Percentiles rank a stretch among this genome's conserved stretches.
phyloP scores from a whole-genome alignment of 2,888 invertebrate genomes.

The Prenolepis imparis region DNA sequence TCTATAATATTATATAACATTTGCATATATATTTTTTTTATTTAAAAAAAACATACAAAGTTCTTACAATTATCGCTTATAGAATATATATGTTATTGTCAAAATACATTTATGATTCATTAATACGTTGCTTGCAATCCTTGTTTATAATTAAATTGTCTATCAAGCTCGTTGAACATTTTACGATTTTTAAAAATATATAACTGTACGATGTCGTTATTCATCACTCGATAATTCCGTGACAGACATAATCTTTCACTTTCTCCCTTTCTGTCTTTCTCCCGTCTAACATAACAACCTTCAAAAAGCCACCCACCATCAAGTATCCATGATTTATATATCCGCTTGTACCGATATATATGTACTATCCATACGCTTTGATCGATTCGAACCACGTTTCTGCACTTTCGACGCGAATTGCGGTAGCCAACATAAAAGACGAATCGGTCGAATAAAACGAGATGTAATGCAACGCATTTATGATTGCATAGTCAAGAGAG shows the following conservation, averaged over 20 bases:
- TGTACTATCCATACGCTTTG: constrained; percentile 24
- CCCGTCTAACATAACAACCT: constrained; percentile 53
- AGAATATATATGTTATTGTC: not conserved
- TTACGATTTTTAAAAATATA: constrained; percentile 4
- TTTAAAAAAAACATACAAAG: not conserved
- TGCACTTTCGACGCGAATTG: constrained; percentile 58
- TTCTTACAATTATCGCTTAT: not conserved
- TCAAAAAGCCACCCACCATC: constrained; percentile 10
- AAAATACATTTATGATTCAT: not conserved
- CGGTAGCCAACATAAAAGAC: constrained; percentile 66
- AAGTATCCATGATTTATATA: constrained; percentile 59
- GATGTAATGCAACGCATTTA: constrained; percentile 46
- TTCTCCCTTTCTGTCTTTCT: not conserved
- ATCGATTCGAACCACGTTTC: constrained; percentile 63
- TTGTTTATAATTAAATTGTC: not conserved
- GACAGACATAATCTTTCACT: constrained; percentile 14
- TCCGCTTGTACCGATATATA: constrained; percentile 32
- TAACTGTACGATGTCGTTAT: constrained; percentile 5
- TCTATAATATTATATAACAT: not conserved
- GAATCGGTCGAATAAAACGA: constrained; percentile 62
- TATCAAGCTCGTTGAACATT: not conserved
- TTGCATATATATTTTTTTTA: not conserved
- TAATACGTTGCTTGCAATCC: not conserved
- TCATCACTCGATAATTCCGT: constrained; percentile 18
- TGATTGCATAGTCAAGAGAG: constrained; percentile 46